Conservation (phyloP, 2,888 invertebrate species). For the Nemoura dubitans region DNA sequence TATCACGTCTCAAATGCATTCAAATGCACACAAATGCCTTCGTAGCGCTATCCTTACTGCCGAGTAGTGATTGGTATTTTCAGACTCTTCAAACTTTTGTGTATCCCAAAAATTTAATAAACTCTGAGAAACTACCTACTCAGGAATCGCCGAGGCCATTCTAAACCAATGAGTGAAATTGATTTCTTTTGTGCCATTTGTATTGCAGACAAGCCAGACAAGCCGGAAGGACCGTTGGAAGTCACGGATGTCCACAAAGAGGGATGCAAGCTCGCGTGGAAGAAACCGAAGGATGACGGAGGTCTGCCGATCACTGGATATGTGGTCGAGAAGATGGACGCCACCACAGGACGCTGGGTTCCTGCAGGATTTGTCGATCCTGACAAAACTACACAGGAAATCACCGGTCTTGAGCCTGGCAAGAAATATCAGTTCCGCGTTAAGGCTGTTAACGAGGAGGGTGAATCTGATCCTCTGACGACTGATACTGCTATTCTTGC, state of each 20-base stretch:
- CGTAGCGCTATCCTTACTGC: too few relatives aligned
- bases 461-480: conserved; percentile 94
- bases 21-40: too few relatives aligned
- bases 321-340: conserved; percentile 94
- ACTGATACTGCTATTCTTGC: conserved; percentile 89
- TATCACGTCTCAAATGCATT: too few relatives aligned
- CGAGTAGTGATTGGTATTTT: too few relatives aligned
- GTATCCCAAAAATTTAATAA: too few relatives aligned
- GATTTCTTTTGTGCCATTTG: too few relatives aligned
- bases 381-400: conserved; percentile 81
- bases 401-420: conserved; percentile 91
- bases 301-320: conserved; percentile 91
- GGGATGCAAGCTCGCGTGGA: conserved; percentile 93
- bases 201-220: conserved; percentile 80
- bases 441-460: conserved; percentile 95
- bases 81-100: too few relatives aligned
- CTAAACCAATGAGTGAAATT: too few relatives aligned
- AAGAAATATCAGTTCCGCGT: conserved; percentile 98
- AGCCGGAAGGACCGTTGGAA: conserved; percentile 92
- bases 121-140: too few relatives aligned
- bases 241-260: conserved; percentile 91
- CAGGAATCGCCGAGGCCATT: too few relatives aligned
- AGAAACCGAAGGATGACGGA: conserved; percentile 95
- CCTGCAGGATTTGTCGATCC: conserved; percentile 72
- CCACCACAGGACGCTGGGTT: conserved; percentile 85